These are phyloP conservation scores for Gallinago nigripennis DNA, from an alignment of 2,797 vertebrate species.

Conservation along the genomic window DNA sequence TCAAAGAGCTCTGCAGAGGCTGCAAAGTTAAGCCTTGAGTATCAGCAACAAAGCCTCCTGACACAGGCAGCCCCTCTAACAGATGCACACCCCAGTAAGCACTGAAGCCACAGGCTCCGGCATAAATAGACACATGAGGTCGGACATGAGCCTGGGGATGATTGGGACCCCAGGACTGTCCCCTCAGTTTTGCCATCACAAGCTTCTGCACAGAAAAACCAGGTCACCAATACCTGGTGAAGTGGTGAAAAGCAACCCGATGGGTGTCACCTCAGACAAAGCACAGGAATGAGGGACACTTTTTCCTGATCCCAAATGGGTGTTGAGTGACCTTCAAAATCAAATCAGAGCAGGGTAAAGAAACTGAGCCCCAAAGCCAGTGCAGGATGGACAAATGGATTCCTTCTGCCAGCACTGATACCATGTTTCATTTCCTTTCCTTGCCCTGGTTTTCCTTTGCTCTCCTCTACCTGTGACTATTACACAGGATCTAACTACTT, in stretches of 20 bases:
- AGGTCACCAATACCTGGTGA: not conserved
- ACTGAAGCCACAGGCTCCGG: not conserved
- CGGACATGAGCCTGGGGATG: not conserved
- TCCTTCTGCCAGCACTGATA: not conserved
- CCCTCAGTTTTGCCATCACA: not conserved
- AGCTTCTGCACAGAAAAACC: not conserved
- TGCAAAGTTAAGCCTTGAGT: not conserved
- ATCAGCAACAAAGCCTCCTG: not conserved
- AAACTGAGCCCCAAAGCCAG: not conserved
- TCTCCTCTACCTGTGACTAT: not conserved
- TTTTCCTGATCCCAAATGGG: not conserved
- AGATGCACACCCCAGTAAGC: not conserved
- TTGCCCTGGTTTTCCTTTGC: not conserved
- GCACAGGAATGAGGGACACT: not conserved
- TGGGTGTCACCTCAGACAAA: not conserved
- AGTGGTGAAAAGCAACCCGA: not conserved
- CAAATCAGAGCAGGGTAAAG: not conserved
- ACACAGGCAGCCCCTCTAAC: not conserved
- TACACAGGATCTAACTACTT: not conserved
- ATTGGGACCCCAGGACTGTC: not conserved
- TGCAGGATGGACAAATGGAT: not conserved
- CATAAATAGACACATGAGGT: not conserved
- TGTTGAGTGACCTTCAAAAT: not conserved
- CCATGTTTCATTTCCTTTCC: not conserved
- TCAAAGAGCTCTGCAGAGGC: not conserved